Conservation (phyloP, 2,797 vertebrate genomes). For the Betta splendens region DNA sequence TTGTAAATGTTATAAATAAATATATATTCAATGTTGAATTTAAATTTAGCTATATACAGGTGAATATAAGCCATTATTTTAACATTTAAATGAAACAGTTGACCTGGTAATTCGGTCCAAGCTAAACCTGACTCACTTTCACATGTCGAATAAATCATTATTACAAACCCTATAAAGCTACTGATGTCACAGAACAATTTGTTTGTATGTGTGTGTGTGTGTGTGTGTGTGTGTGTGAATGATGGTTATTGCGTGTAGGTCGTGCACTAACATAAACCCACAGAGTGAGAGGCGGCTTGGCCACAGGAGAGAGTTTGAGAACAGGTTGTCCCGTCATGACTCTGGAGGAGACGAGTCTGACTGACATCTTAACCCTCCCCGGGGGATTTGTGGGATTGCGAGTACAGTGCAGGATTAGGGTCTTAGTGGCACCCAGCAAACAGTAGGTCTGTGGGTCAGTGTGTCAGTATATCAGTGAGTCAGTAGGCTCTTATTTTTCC, state of each 20-base stretch:
- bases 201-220: background rate
- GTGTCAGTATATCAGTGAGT: constrained; percentile 90
- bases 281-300: background rate
- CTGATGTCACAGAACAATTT: background rate
- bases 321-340: constrained; percentile 49
- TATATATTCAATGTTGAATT: too few relatives aligned
- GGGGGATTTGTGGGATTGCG: constrained; percentile 80
- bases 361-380: constrained; percentile 54
- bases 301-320: constrained; percentile 47
- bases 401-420: constrained; percentile 81
- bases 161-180: background rate
- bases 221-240: background rate
- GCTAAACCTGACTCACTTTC: constrained; percentile 6
- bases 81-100: too few relatives aligned
- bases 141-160: background rate
- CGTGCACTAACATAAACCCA: background rate
- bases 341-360: constrained; percentile 42
- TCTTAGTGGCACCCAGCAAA: constrained; percentile 70
- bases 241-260: background rate
- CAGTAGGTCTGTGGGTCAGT: constrained; percentile 83
- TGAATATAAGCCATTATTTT: too few relatives aligned
- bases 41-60: too few relatives aligned
- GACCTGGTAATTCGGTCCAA: too few relatives aligned
- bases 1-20: too few relatives aligned
- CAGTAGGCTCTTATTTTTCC: constrained; percentile 78